These are phyloP conservation scores for Bufo bufo DNA, from an alignment of 2,113 vertebrate species.

Conservation along the genomic window DNA sequence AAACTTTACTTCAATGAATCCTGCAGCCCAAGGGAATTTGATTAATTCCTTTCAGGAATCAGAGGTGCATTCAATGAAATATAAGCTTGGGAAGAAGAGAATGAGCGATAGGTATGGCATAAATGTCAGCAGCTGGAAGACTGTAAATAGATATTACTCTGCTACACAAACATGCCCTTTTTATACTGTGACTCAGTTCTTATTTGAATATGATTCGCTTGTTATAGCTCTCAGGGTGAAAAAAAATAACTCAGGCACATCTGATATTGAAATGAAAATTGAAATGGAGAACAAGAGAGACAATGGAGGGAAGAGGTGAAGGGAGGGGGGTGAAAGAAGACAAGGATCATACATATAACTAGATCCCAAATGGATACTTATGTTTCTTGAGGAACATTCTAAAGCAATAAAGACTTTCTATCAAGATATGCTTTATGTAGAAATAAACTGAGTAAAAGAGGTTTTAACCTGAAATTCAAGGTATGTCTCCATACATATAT, in stretches of 20 bases:
- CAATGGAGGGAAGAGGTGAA: slow-evolving; percentile 7
- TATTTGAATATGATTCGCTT: slow-evolving; percentile 56
- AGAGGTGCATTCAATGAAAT: slow-evolving; percentile 46
- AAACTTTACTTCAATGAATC: slow-evolving; percentile 48
- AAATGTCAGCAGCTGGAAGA: slow-evolving; percentile 58
- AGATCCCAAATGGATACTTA: slow-evolving; percentile 35
- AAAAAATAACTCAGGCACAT: slow-evolving; percentile 48
- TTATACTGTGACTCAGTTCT: slow-evolving; percentile 56
- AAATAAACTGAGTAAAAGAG: background rate
- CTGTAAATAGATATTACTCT: slow-evolving; percentile 58
- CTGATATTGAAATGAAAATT: slow-evolving; percentile 57
- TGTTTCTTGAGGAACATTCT: slow-evolving; percentile 18
- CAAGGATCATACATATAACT: slow-evolving; percentile 35
- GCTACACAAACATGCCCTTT: slow-evolving; percentile 57
- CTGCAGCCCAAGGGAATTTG: slow-evolving; percentile 43
- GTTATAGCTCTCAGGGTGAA: slow-evolving; percentile 55
- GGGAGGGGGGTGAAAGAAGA: background rate
- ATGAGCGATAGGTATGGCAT: slow-evolving; percentile 42
- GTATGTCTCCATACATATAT: background rate
- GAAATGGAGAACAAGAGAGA: slow-evolving; percentile 43
- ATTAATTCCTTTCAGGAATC: slow-evolving; percentile 44
- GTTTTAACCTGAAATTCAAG: background rate
- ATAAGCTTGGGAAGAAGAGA: slow-evolving; percentile 46
- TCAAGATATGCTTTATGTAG: background rate
- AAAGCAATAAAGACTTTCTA: slow-evolving; percentile 11